A percentile compares a stretch with the other conserved stretches of the same genome.
phyloP scores from a whole-genome alignment of 2,888 invertebrate species.

The Orthosia gracilis region DNA sequence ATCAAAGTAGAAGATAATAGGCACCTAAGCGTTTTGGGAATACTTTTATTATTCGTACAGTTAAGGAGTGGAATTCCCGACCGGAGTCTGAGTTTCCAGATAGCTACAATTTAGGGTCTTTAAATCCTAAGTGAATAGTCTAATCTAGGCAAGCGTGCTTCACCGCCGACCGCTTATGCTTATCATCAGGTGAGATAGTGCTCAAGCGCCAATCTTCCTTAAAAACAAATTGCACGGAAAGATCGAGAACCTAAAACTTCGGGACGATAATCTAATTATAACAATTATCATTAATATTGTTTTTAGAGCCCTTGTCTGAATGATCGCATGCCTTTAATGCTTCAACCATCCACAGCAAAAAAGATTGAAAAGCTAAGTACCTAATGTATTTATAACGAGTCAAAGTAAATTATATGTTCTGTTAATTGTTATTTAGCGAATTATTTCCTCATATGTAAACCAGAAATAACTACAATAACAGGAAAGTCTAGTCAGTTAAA shows the following conservation, averaged over 20 bases:
- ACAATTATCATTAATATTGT: background rate
- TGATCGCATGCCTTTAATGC: conserved; percentile 26
- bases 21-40: too few species aligned
- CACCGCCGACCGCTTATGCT: too few species aligned
- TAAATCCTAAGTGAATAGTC: too few species aligned
- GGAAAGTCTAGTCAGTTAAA: conserved; percentile 21
- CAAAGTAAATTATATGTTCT: conserved; percentile 22
- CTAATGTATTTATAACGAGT: conserved; percentile 31
- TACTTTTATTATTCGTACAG: too few species aligned
- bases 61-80: too few species aligned
- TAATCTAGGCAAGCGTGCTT: too few species aligned
- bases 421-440: conserved; percentile 13
- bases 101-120: too few species aligned
- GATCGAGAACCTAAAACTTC: background rate
- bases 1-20: too few species aligned
- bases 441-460: conserved; percentile 34
- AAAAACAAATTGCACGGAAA: background rate
- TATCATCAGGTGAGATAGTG: too few species aligned
- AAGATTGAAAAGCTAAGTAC: background rate
- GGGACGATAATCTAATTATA: conserved; percentile 10
- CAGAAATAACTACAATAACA: conserved; percentile 28
- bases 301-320: background rate
- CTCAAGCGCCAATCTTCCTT: too few species aligned
- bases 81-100: too few species aligned
- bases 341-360: conserved; percentile 10